Percentiles rank a stretch among this genome's conserved stretches.
These are phyloP conservation scores for Brachionus rotundiformis DNA, from an alignment of 1,140 invertebrate species.

Conservation along the genomic window DNA sequence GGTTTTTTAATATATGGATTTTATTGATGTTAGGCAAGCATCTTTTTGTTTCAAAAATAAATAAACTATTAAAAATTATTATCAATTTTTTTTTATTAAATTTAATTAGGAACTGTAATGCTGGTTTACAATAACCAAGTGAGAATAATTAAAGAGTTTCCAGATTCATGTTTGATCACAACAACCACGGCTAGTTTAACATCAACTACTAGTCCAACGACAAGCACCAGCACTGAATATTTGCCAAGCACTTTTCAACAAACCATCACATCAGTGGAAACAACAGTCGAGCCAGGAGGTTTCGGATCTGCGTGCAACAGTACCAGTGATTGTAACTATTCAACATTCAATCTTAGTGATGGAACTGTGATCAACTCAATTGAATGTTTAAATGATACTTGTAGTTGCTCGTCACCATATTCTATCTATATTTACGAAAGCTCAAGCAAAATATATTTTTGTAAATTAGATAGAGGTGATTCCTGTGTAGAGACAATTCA, in stretches of 20 bases:
- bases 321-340: not conserved
- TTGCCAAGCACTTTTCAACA: not conserved
- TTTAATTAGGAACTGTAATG: not conserved
- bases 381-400: not conserved
- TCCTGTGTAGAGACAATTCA: not conserved
- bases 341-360: not conserved
- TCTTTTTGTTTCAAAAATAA: too few relatives aligned
- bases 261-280: not conserved
- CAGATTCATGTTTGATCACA: not conserved
- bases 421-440: not conserved
- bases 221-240: not conserved
- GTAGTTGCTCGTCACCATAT: not conserved
- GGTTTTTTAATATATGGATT: not conserved
- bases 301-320: not conserved
- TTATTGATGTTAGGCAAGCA: not conserved
- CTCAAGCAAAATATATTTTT: not conserved
- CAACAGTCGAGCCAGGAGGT: not conserved
- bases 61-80: too few relatives aligned
- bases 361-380: not conserved
- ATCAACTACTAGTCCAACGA: not conserved
- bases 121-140: not conserved
- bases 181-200: not conserved
- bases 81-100: too few relatives aligned
- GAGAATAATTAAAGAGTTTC: not conserved
- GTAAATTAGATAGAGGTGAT: not conserved